Percentiles rank a stretch among this genome's conserved stretches.
phyloP scores from a whole-genome alignment of 2,113 vertebrate species.

The Aramus guarauna region DNA sequence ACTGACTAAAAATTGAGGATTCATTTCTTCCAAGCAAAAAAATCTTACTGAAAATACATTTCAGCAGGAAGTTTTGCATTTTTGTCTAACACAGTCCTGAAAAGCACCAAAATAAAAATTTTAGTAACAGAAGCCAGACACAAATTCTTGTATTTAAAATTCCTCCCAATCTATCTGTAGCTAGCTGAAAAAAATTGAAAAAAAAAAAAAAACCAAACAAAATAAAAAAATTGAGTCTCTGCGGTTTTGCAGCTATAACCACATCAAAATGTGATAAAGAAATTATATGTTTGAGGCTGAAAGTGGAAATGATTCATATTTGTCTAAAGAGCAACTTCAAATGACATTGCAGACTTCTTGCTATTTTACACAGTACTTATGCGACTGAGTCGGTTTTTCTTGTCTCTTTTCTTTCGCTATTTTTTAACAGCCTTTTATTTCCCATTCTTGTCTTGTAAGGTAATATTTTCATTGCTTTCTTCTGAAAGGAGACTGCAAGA shows the following conservation, averaged over 20 bases:
- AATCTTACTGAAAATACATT: background rate
- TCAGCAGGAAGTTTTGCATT: background rate
- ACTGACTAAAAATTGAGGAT: background rate
- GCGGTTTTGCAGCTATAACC: background rate
- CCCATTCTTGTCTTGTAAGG: background rate
- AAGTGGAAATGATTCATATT: background rate
- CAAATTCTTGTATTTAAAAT: background rate
- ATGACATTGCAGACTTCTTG: background rate
- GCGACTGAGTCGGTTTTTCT: background rate
- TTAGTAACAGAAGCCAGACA: background rate
- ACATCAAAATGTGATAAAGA: conserved; percentile 8
- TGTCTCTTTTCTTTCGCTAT: background rate
- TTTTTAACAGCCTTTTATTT: conserved; percentile 15
- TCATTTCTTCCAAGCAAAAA: background rate
- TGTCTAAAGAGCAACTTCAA: background rate
- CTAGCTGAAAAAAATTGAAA: background rate
- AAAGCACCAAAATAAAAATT: background rate
- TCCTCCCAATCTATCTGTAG: background rate
- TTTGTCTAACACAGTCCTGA: background rate
- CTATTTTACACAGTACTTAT: background rate
- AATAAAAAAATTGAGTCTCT: background rate
- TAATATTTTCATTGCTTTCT: background rate
- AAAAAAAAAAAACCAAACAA: background rate
- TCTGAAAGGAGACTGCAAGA: background rate
- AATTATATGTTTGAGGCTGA: background rate